Conservation (phyloP, 1,140 invertebrate species). For the Cydia pomonella region DNA sequence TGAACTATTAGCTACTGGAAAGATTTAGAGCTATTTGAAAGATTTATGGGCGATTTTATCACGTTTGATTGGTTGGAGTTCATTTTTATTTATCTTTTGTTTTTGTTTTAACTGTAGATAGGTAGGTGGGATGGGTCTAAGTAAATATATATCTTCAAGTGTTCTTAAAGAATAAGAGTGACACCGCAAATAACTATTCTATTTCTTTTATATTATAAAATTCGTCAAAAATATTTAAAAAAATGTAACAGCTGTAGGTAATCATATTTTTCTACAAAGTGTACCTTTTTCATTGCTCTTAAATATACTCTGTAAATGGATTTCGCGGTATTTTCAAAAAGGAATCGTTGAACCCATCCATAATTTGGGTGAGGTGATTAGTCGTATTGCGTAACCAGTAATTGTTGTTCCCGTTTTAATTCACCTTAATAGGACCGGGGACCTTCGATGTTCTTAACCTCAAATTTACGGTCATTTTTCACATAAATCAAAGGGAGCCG, state of each 20-base stretch:
- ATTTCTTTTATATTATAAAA: no score
- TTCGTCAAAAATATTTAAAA: no score
- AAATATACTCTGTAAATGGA: not conserved
- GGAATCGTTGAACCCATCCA: slow-evolving; percentile 4
- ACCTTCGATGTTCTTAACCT: slow-evolving; percentile 65
- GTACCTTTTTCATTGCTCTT: not conserved
- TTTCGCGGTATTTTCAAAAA: not conserved
- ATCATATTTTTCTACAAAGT: not conserved
- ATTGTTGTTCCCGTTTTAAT: slow-evolving; percentile 30
- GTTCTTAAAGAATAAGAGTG: not conserved
- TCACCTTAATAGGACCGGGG: slow-evolving; percentile 28
- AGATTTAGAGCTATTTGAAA: slow-evolving; percentile 40
- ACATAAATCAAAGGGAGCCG: slow-evolving; percentile 78
- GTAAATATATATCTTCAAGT: not conserved
- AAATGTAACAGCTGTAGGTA: not conserved
- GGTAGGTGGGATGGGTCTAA: not conserved
- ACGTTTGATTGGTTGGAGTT: slow-evolving; percentile 1
- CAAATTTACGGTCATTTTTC: slow-evolving; percentile 79
- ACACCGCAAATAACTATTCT: no score
- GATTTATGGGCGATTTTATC: slow-evolving; percentile 29
- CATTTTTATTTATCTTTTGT: slow-evolving; percentile 1
- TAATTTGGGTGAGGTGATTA: not conserved
- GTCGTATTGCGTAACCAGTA: slow-evolving; percentile 15
- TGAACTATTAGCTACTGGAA: slow-evolving; percentile 37
- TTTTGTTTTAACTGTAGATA: not conserved